Conservation (phyloP, 2,888 invertebrate genomes). For the Caenorhabditis angaria region DNA sequence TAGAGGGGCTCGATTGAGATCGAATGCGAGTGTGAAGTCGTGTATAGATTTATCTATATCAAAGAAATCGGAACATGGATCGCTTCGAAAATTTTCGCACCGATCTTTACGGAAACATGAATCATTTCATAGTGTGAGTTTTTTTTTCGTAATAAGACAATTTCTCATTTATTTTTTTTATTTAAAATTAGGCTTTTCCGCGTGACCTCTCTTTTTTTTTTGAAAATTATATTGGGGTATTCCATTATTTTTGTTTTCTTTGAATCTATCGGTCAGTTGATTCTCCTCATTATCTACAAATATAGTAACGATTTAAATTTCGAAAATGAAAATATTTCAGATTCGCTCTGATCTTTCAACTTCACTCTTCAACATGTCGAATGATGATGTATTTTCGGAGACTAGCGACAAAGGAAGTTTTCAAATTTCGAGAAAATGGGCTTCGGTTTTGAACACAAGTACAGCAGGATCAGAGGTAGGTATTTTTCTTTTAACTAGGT, state of each 20-base stretch:
- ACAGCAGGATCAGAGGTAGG: neutral
- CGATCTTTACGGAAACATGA: slow-evolving; percentile 21
- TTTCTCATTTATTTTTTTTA: slow-evolving; percentile 2
- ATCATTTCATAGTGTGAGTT: slow-evolving; percentile 28
- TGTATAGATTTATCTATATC: neutral
- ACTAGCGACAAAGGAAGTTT: neutral
- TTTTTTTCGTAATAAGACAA: neutral
- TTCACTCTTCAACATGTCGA: too few relatives aligned
- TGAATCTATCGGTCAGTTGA: too few relatives aligned
- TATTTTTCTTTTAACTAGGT: neutral
- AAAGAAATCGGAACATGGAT: neutral
- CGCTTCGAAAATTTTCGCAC: neutral
- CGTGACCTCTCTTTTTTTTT: too few relatives aligned
- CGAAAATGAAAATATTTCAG: neutral
- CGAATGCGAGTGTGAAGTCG: slow-evolving; percentile 31
- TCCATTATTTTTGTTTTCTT: too few relatives aligned
- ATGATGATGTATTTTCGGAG: neutral
- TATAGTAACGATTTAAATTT: too few relatives aligned
- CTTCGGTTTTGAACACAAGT: neutral
- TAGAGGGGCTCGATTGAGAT: slow-evolving; percentile 29
- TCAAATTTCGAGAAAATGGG: neutral
- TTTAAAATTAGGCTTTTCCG: too few relatives aligned
- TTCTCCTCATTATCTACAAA: too few relatives aligned
- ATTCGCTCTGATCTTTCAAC: neutral
- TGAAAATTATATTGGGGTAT: too few relatives aligned